These are phyloP conservation scores for Ctenopoma kingsleyae DNA, from an alignment of 2,797 vertebrate genomes.

Conservation along the genomic window DNA sequence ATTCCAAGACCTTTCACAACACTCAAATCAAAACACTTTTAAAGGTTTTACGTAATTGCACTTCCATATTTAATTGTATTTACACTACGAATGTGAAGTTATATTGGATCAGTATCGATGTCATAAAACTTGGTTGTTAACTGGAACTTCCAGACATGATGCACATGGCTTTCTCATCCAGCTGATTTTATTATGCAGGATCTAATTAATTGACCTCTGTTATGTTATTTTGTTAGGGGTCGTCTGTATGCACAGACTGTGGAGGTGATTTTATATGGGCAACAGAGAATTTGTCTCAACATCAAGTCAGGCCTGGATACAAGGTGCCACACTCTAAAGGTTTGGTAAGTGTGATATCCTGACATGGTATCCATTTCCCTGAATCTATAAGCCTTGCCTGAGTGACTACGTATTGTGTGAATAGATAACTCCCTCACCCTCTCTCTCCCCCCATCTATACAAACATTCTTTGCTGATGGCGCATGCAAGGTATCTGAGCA, in stretches of 20 bases:
- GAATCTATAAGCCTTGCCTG: constrained; percentile 80
- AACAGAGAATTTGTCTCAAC: constrained; percentile 70
- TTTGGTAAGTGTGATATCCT: constrained; percentile 77
- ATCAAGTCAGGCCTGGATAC: constrained; percentile 67
- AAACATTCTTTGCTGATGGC: constrained; percentile 71
- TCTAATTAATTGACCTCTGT: constrained; percentile 78
- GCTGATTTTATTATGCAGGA: constrained; percentile 72
- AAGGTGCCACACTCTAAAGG: constrained; percentile 72
- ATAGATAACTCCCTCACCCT: constrained; percentile 68
- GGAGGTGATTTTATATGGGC: constrained; percentile 71
- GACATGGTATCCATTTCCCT: constrained; percentile 78
- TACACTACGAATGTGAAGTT: constrained; percentile 70
- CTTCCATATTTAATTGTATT: constrained; percentile 75
- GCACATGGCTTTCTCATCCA: constrained; percentile 64
- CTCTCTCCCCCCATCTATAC: constrained; percentile 25
- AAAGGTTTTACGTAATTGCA: constrained; percentile 73
- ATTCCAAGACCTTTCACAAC: constrained; percentile 39
- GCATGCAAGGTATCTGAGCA: constrained; percentile 73
- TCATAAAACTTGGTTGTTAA: constrained; percentile 77
- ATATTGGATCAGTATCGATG: constrained; percentile 71
- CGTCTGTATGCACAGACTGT: constrained; percentile 59
- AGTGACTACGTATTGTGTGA: constrained; percentile 76
- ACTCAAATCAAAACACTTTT: constrained; percentile 58
- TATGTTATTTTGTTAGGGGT: constrained; percentile 65
- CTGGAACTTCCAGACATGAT: constrained; percentile 64